Conservation (phyloP, 2,113 vertebrate genomes). For the Alces alces region DNA sequence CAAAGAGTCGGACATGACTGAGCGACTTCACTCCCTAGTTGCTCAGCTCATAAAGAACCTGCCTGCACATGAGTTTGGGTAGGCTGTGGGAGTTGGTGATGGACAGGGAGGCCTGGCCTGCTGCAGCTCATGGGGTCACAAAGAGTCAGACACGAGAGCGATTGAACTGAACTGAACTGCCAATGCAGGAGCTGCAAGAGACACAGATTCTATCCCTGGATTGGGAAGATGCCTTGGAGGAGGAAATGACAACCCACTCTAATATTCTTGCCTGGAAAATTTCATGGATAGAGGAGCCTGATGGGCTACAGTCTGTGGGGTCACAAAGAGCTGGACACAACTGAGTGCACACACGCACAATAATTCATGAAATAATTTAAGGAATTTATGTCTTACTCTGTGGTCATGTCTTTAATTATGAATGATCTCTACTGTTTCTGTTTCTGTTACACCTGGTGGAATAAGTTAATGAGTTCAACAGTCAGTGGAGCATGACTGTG, state of each 20-base stretch:
- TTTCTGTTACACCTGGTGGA: neutral
- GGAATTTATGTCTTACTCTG: neutral
- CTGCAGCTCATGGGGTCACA: neutral
- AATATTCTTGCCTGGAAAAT: neutral
- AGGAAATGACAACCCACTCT: neutral
- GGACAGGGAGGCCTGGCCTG: neutral
- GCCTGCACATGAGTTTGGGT: neutral
- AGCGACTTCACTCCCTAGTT: neutral
- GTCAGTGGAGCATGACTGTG: neutral
- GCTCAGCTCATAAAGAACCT: neutral
- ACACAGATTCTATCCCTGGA: neutral
- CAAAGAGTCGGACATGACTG: neutral
- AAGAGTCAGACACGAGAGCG: neutral
- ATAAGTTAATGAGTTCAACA: neutral
- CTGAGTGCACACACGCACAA: neutral
- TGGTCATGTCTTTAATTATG: neutral
- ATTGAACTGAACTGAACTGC: neutral
- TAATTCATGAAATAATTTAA: neutral
- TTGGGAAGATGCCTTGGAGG: neutral
- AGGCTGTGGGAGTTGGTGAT: neutral
- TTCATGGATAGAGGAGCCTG: neutral
- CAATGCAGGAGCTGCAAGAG: neutral
- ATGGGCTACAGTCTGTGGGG: neutral
- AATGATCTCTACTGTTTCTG: neutral
- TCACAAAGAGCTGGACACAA: neutral